Evolutionary conservation across 2,888 invertebrate species (phyloP).

Genomic region (Melanostoma mellinum): DNA sequence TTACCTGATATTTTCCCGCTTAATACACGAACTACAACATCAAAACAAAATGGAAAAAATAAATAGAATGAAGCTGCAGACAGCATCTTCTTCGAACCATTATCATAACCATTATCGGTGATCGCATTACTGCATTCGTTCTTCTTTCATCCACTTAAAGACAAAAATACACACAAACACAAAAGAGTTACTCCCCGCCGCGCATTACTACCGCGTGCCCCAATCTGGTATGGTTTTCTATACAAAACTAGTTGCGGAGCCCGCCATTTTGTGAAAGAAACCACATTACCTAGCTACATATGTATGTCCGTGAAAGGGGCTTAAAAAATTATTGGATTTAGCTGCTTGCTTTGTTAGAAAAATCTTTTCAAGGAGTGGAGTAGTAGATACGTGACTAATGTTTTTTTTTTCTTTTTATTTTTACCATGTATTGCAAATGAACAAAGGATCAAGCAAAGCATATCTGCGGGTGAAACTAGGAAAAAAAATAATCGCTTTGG

Average conservation of each 20-base stretch:
- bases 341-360: conserved; percentile 24
- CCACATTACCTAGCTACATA: not conserved
- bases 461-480: not conserved
- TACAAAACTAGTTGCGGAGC: conserved; percentile 62
- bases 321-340: conserved; percentile 26
- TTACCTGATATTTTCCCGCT: conserved; percentile 40
- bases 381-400: conserved; percentile 38
- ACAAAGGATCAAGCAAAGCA: conserved; percentile 35
- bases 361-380: conserved; percentile 37
- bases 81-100: conserved; percentile 50
- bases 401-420: conserved; percentile 5
- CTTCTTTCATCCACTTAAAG: not conserved
- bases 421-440: not conserved
- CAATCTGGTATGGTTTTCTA: conserved; percentile 41
- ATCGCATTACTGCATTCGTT: conserved; percentile 44
- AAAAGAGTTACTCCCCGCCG: not conserved
- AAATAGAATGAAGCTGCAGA: conserved; percentile 42
- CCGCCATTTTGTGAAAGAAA: conserved; percentile 56
- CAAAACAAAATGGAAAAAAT: conserved; percentile 62
- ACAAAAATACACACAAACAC: not conserved
- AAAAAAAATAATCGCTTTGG: conserved; percentile 7
- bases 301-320: conserved; percentile 19
- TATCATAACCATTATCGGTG: conserved; percentile 21
- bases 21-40: conserved; percentile 40
- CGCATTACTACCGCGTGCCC: conserved; percentile 10